A percentile compares a stretch with the other conserved stretches of the same genome.
Evolutionary conservation across 2,113 vertebrate genomes (phyloP).

Genomic region (Motacilla tschutschensis): DNA sequence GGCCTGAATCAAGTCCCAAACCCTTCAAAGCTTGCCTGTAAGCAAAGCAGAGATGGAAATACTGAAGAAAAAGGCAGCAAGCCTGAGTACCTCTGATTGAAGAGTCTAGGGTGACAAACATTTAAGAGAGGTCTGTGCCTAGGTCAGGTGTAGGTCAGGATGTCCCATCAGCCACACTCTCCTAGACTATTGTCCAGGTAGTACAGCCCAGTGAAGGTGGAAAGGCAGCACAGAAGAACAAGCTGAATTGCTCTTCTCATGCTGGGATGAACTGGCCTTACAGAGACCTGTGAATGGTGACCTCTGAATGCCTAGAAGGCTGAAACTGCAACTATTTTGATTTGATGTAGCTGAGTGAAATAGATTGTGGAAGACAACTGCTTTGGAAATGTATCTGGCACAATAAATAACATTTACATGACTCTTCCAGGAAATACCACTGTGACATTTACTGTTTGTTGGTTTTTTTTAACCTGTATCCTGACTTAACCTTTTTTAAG

Average conservation of each 20-base stretch:
- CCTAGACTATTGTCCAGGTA: accelerated
- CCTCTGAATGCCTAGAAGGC: neutral
- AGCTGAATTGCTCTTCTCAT: neutral
- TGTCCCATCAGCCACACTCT: no score
- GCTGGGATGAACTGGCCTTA: neutral
- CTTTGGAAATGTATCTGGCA: slow-evolving; percentile 61
- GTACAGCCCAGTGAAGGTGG: neutral
- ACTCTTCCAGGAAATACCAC: slow-evolving; percentile 50
- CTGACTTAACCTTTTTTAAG: slow-evolving; percentile 33
- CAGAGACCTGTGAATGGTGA: neutral
- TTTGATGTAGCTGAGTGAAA: slow-evolving; percentile 32
- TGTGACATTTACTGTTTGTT: slow-evolving; percentile 52
- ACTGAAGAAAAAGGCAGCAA: neutral
- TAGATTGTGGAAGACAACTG: slow-evolving; percentile 44
- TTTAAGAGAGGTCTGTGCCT: neutral
- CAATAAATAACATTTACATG: slow-evolving; percentile 55
- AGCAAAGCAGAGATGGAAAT: neutral
- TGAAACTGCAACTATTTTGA: slow-evolving; percentile 27
- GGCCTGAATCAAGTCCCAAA: neutral
- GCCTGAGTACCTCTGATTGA: accelerated
- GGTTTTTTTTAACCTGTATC: neutral
- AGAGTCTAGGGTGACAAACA: neutral
- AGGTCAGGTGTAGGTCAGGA: neutral
- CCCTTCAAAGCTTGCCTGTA: neutral
- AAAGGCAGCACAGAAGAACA: neutral